Conservation (phyloP, 2,113 vertebrate genomes). For the Suncus etruscus region DNA sequence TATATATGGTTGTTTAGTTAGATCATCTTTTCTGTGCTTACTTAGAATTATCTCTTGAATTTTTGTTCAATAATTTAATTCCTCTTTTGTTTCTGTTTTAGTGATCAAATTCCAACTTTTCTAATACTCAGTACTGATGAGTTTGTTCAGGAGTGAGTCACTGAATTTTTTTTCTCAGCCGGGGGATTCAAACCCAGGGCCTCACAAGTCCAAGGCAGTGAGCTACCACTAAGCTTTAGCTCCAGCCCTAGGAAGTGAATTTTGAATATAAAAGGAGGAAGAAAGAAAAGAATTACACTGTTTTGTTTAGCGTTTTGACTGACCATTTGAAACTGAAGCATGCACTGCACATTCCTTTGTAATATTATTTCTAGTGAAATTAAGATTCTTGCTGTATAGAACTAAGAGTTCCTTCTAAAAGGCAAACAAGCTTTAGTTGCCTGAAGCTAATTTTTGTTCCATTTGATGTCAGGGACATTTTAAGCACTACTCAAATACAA, state of each 20-base stretch:
- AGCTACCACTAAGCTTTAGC: too few species aligned
- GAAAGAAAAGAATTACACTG: constrained; percentile 32
- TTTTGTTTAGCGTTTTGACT: constrained; percentile 50
- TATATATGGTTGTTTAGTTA: constrained; percentile 56
- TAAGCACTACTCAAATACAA: constrained; percentile 36
- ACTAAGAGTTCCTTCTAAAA: neutral
- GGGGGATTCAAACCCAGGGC: too few species aligned
- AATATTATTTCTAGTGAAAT: constrained; percentile 47
- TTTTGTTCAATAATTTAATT: constrained; percentile 44
- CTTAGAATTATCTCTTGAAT: constrained; percentile 61
- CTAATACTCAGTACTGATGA: constrained; percentile 20
- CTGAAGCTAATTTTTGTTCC: constrained; percentile 25
- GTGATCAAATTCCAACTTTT: constrained; percentile 41
- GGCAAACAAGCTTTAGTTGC: constrained; percentile 6
- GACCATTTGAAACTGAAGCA: constrained; percentile 31
- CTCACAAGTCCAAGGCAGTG: too few species aligned
- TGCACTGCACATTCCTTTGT: constrained; percentile 38
- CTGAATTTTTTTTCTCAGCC: neutral
- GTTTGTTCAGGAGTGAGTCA: neutral
- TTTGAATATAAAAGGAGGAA: constrained; percentile 36
- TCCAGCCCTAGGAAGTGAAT: too few species aligned
- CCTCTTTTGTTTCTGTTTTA: constrained; percentile 36
- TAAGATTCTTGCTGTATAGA: neutral
- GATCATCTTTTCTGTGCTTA: constrained; percentile 57
- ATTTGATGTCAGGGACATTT: constrained; percentile 33